A percentile compares a stretch with the other conserved stretches of the same genome.
Conservation (phyloP, 2,797 vertebrate genomes). For the Cygnus olor region DNA sequence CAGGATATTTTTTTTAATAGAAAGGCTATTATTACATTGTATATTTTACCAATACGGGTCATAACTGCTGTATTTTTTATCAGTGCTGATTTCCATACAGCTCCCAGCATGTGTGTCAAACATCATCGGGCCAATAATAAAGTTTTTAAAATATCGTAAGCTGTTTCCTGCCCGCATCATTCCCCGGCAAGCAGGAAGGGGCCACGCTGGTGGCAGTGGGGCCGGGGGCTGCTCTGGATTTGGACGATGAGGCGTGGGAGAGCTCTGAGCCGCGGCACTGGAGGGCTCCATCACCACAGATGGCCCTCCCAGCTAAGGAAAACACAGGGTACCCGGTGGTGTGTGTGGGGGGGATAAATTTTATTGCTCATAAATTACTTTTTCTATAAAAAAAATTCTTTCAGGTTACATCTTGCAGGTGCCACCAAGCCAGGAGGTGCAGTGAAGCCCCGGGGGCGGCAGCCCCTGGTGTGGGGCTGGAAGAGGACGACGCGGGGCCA, state of each 20-base stretch:
- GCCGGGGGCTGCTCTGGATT: background rate
- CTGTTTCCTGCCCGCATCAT: slow-evolving; percentile 38
- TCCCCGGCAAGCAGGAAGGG: background rate
- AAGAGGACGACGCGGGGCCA: background rate
- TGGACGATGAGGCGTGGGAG: rapidly evolving
- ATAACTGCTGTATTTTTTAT: slow-evolving; percentile 78
- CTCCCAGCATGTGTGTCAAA: slow-evolving; percentile 79
- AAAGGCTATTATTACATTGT: slow-evolving; percentile 70
- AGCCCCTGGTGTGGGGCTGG: background rate
- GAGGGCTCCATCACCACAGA: background rate
- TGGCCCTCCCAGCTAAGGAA: background rate
- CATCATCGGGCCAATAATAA: slow-evolving; percentile 74
- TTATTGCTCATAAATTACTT: slow-evolving; percentile 43
- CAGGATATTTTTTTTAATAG: slow-evolving; percentile 58
- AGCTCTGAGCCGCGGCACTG: background rate
- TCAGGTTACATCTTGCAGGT: slow-evolving; percentile 40
- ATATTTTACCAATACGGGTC: slow-evolving; percentile 77
- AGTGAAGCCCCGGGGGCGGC: background rate
- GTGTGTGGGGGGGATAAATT: background rate
- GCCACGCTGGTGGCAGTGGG: background rate
- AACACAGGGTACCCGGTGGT: background rate
- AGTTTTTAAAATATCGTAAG: slow-evolving; percentile 72
- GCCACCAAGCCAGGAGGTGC: slow-evolving; percentile 10
- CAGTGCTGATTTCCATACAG: slow-evolving; percentile 75
- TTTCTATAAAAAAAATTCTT: slow-evolving; percentile 36